Conservation (phyloP, 2,888 invertebrate genomes). For the Caenorhabditis sinica region DNA sequence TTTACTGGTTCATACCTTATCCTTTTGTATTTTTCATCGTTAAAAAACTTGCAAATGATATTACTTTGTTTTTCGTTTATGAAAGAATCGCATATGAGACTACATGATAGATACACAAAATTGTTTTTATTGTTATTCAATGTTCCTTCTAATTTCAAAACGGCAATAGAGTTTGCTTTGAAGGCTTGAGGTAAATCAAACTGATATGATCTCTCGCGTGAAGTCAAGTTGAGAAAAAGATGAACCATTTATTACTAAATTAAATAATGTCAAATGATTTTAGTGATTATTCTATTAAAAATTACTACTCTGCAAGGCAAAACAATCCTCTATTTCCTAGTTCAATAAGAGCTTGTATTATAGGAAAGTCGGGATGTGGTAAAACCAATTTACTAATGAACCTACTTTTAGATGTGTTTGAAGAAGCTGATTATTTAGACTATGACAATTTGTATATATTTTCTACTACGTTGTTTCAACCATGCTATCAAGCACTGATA, state of each 20-base stretch:
- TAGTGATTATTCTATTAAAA: conserved; percentile 61
- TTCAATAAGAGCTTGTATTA: conserved; percentile 75
- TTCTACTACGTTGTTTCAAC: conserved; percentile 75
- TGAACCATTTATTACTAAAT: conserved; percentile 31
- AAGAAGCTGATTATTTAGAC: conserved; percentile 69
- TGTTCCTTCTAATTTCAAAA: background rate
- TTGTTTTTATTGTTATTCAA: background rate
- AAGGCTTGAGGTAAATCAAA: background rate
- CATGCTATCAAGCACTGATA: conserved; percentile 72
- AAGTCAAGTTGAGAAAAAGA: background rate
- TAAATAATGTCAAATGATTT: conserved; percentile 22
- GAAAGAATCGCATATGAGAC: conserved; percentile 29
- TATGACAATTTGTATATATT: conserved; percentile 74
- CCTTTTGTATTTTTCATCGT: background rate
- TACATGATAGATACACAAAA: conserved; percentile 39
- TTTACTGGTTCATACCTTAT: conserved; percentile 29
- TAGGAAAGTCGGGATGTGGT: conserved; percentile 75
- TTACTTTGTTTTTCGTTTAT: conserved; percentile 29
- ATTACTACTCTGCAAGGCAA: conserved; percentile 68
- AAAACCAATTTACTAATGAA: conserved; percentile 76
- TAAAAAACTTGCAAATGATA: conserved; percentile 27
- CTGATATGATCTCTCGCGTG: background rate
- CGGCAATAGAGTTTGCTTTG: background rate
- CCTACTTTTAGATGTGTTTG: conserved; percentile 63
- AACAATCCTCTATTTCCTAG: conserved; percentile 69